A percentile compares a stretch with the other conserved stretches of the same genome.
Conservation (phyloP, 1,140 invertebrate genomes). For the Venustaconcha ellipsiformis region DNA sequence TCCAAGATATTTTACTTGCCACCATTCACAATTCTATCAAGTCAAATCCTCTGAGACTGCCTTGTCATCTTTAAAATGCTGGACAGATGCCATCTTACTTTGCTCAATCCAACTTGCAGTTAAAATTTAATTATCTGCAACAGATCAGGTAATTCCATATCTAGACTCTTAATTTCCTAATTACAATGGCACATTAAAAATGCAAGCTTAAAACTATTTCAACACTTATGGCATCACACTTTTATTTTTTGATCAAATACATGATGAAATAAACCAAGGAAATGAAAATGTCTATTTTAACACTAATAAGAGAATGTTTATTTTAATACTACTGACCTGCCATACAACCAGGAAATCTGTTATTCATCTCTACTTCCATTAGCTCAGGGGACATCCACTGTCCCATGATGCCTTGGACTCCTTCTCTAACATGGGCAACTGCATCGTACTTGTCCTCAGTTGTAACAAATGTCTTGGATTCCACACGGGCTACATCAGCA, state of each 20-base stretch:
- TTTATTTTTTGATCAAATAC: too few species aligned
- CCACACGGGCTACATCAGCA: slow-evolving; percentile 95
- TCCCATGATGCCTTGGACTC: slow-evolving; percentile 75
- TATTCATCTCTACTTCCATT: slow-evolving; percentile 83
- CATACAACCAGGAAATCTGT: slow-evolving; percentile 96
- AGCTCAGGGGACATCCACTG: slow-evolving; percentile 94
- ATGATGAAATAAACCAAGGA: too few species aligned
- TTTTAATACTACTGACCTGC: slow-evolving; percentile 73
- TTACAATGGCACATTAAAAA: too few species aligned
- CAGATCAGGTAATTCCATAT: too few species aligned
- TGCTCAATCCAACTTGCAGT: too few species aligned
- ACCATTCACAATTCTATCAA: too few species aligned
- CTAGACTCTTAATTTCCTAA: too few species aligned
- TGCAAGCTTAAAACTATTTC: background rate
- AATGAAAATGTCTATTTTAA: background rate
- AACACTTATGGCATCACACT: background rate
- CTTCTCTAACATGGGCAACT: slow-evolving; percentile 76
- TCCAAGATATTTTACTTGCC: too few species aligned
- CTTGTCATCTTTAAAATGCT: too few species aligned
- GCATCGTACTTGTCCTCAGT: slow-evolving; percentile 85
- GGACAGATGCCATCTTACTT: too few species aligned
- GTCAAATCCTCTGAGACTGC: too few species aligned
- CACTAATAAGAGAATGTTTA: slow-evolving; percentile 48
- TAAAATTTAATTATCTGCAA: too few species aligned
- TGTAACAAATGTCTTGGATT: slow-evolving; percentile 95